These are phyloP conservation scores for Oeneis ivallda DNA, from an alignment of 2,888 invertebrate genomes.

Conservation along the genomic window DNA sequence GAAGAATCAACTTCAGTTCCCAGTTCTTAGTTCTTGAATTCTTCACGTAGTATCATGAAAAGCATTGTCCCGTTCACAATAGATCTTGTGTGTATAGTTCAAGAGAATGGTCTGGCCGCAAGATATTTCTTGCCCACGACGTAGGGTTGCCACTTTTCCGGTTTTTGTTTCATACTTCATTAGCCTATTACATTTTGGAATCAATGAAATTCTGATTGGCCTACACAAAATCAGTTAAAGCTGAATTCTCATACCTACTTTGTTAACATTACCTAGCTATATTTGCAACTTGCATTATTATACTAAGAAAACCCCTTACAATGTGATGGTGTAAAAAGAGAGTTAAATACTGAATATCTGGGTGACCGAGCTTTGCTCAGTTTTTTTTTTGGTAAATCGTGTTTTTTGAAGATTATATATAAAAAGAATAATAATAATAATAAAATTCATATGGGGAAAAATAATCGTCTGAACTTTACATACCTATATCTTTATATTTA, in stretches of 20 bases:
- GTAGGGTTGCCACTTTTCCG: slow-evolving; percentile 20
- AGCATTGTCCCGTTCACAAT: slow-evolving; percentile 72
- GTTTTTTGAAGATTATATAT: too few relatives aligned
- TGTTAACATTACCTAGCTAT: too few relatives aligned
- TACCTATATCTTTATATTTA: too few relatives aligned
- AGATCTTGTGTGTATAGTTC: slow-evolving; percentile 66
- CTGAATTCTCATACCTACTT: too few relatives aligned
- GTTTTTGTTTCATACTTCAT: not conserved
- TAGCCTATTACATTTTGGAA: not conserved
- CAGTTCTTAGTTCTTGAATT: slow-evolving; percentile 61
- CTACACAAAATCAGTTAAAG: too few relatives aligned
- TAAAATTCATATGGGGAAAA: too few relatives aligned
- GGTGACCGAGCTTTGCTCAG: too few relatives aligned
- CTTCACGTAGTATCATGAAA: slow-evolving; percentile 60
- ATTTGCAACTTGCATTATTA: too few relatives aligned
- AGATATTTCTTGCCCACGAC: slow-evolving; percentile 51
- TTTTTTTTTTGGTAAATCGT: too few relatives aligned
- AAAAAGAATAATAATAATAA: too few relatives aligned
- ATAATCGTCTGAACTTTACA: too few relatives aligned
- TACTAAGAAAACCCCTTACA: too few relatives aligned
- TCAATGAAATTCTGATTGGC: not conserved
- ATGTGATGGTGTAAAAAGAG: not conserved
- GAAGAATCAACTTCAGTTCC: slow-evolving; percentile 65
- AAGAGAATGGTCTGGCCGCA: slow-evolving; percentile 60
- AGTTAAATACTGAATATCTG: not conserved